Evolutionary conservation across 1,140 invertebrate species (phyloP).

Genomic region (Rhagoletis pomonella): DNA sequence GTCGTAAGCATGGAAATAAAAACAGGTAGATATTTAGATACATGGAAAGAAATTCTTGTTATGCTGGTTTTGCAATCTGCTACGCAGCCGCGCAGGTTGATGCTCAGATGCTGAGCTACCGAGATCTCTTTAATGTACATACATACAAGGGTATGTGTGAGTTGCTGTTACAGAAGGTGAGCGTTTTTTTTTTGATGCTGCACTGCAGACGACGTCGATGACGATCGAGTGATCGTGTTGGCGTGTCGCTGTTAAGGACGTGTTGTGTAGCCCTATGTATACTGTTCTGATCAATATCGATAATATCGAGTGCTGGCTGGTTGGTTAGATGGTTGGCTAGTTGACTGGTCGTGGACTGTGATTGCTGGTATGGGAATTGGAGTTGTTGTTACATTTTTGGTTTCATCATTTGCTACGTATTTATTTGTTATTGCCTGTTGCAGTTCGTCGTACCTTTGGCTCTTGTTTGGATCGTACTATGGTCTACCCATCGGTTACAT

Average conservation of each 20-base stretch:
- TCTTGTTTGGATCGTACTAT: slow-evolving; percentile 3
- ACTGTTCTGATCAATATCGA: slow-evolving; percentile 35
- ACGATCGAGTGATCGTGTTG: slow-evolving; percentile 34
- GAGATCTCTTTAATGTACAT: not conserved
- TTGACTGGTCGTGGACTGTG: not conserved
- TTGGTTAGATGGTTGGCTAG: not conserved
- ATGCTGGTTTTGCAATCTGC: slow-evolving; percentile 24
- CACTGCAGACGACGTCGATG: not conserved
- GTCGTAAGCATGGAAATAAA: not conserved
- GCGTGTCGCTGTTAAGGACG: slow-evolving; percentile 35
- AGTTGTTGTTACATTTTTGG: slow-evolving; percentile 45
- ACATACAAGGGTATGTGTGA: not conserved
- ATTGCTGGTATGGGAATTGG: slow-evolving; percentile 25
- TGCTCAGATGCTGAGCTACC: not conserved
- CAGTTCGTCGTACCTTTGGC: slow-evolving; percentile 40
- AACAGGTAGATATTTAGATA: slow-evolving; percentile 15
- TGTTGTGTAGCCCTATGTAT: slow-evolving; percentile 38
- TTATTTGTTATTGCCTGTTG: slow-evolving; percentile 29
- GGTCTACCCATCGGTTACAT: not conserved
- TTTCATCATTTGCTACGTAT: slow-evolving; percentile 34
- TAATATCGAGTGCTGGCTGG: not conserved
- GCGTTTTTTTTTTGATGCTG: not conserved
- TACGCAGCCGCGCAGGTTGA: slow-evolving; percentile 12
- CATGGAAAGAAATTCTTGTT: slow-evolving; percentile 34
- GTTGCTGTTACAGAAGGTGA: slow-evolving; percentile 10